phyloP scores from a whole-genome alignment of 2,888 invertebrate genomes.

The Scaptomyza polygonia region DNA sequence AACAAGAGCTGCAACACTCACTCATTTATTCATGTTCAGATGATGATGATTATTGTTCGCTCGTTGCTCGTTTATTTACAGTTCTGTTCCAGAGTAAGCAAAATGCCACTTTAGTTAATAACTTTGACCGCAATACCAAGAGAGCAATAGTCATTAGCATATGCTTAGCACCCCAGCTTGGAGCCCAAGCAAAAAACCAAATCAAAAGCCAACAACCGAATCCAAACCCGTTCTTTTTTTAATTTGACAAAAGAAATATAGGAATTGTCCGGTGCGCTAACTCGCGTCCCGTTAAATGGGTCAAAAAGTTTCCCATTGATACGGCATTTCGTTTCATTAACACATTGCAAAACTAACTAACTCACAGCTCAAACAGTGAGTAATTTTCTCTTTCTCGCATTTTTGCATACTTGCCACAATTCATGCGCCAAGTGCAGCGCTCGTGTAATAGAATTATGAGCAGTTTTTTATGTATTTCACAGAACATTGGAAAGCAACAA shows the following conservation, averaged over 20 bases:
- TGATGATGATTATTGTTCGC: conserved; percentile 27
- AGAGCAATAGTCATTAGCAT: conserved; percentile 70
- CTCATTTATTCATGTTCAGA: conserved; percentile 23
- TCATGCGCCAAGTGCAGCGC: not conserved
- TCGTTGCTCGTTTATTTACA: conserved; percentile 47
- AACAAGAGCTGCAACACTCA: conserved; percentile 26
- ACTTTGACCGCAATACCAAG: conserved; percentile 71
- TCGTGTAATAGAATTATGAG: conserved; percentile 4
- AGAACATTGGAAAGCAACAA: conserved; percentile 17
- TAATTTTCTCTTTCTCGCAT: conserved; percentile 20
- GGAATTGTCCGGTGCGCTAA: not conserved
- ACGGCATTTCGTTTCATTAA: conserved; percentile 51
- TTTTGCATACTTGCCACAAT: conserved; percentile 21
- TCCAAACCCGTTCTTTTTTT: conserved; percentile 23
- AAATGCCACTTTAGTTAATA: conserved; percentile 70
- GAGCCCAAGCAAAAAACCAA: conserved; percentile 13
- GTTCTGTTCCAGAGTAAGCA: conserved; percentile 39
- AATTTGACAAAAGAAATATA: conserved; percentile 42
- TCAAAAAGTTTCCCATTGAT: conserved; percentile 62
- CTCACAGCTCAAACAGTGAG: not conserved
- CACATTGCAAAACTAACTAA: conserved; percentile 36
- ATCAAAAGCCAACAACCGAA: conserved; percentile 23
- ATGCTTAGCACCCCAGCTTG: conserved; percentile 67
- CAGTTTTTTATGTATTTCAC: conserved; percentile 32
- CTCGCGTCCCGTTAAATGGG: conserved; percentile 43